phyloP scores from a whole-genome alignment of 2,888 invertebrate species.

The Drosophila macrospina region DNA sequence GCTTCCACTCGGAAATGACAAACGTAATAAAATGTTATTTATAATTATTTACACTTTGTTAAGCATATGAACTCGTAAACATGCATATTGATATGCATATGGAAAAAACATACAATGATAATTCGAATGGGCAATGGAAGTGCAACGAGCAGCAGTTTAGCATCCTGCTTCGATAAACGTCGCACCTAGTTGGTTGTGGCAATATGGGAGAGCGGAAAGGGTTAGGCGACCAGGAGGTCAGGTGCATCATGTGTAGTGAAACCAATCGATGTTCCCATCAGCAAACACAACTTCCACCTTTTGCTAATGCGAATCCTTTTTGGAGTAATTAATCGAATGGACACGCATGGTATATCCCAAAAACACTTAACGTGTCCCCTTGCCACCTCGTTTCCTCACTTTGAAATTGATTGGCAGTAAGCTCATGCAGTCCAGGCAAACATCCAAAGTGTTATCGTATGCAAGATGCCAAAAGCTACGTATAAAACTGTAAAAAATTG shows the following conservation, averaged over 20 bases:
- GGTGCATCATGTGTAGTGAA: background rate
- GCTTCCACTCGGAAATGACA: slow-evolving; percentile 25
- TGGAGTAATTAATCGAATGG: slow-evolving; percentile 20
- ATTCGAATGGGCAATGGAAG: slow-evolving; percentile 56
- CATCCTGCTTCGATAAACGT: slow-evolving; percentile 57
- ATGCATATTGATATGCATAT: too few species aligned
- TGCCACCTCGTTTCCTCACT: slow-evolving; percentile 4
- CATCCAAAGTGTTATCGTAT: slow-evolving; percentile 57
- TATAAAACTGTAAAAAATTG: slow-evolving; percentile 51
- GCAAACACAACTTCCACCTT: slow-evolving; percentile 27
- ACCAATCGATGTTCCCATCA: slow-evolving; percentile 22
- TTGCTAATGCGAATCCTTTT: slow-evolving; percentile 19
- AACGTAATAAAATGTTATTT: slow-evolving; percentile 23
- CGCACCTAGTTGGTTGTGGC: background rate
- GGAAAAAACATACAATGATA: slow-evolving; percentile 9
- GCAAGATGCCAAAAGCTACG: slow-evolving; percentile 43
- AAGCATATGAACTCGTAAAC: background rate
- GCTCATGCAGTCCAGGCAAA: slow-evolving; percentile 17
- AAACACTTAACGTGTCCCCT: slow-evolving; percentile 26
- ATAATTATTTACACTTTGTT: background rate
- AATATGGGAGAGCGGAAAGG: background rate
- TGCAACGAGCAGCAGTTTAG: slow-evolving; percentile 37
- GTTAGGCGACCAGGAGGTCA: background rate
- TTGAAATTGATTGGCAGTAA: slow-evolving; percentile 53
- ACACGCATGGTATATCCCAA: slow-evolving; percentile 10